These are phyloP conservation scores for Selene dorsalis DNA, from an alignment of 2,797 vertebrate genomes.

Conservation along the genomic window DNA sequence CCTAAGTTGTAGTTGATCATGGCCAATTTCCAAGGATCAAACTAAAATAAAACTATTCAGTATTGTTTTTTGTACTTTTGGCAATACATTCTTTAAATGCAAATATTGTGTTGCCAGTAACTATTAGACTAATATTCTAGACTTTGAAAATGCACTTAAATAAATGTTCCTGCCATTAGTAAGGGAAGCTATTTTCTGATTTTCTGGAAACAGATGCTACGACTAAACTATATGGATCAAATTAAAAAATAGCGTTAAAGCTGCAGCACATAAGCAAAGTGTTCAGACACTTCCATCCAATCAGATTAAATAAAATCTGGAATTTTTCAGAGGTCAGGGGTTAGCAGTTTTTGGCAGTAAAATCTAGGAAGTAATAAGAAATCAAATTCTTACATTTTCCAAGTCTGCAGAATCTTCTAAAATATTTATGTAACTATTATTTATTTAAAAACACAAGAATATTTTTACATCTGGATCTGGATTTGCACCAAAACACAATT, in stretches of 20 bases:
- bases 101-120: not conserved
- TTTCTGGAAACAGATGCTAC: conserved; percentile 20
- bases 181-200: conserved; percentile 2
- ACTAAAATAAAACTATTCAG: no score
- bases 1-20: not conserved
- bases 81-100: not conserved
- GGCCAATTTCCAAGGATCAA: not conserved
- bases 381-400: conserved; percentile 1
- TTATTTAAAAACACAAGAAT: conserved; percentile 33
- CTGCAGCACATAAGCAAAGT: conserved; percentile 8
- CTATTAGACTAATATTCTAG: not conserved
- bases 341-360: conserved; percentile 29
- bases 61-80: not conserved
- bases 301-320: conserved; percentile 20
- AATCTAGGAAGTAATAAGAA: conserved; percentile 35
- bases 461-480: conserved; percentile 29
- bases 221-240: conserved; percentile 13
- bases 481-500: conserved; percentile 18
- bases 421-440: conserved; percentile 4
- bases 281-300: conserved; percentile 32
- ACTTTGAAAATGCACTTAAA: conserved; percentile 12
- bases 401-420: conserved; percentile 33
- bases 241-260: conserved; percentile 19
- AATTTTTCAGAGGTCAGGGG: conserved; percentile 17
- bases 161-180: not conserved